Evolutionary conservation across 2,113 vertebrate species (phyloP), one percentile per base, ranked within the genome.

Genomic region (Corydoras maculifer): DNA sequence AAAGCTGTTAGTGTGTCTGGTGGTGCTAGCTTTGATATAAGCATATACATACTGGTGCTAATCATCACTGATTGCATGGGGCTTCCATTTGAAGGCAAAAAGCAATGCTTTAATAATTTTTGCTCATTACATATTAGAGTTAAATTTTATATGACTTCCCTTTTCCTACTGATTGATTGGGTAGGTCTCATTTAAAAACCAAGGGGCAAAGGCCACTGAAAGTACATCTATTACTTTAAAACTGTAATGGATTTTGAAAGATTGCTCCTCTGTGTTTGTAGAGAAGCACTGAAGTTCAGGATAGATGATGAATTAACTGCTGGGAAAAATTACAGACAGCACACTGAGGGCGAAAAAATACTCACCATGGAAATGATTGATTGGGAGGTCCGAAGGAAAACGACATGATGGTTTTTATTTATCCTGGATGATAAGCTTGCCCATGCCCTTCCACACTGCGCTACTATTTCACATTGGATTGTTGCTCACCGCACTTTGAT

Each of bases 281-380:
- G 81, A 86, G 78, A 82, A 81, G 65, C 73, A 72, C 68, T 57
- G 70, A 76, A 81, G 79, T 78, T 75, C 79, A 15, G 80, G 76
- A 67, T 79, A 82, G 69, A 88, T 89, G 88, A 91, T 88, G 82
- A 91, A 90, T 91, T 85, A 90, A 89, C 86, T 90, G 88, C 82
- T 88, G 76, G 4, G 77, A 86, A 78, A 84, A 89, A 91, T 91
- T 90, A 91, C 79, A 87, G 81, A 84, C 25, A 76, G 68, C 68
- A 75, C 81, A 15, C 73, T 79, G 35, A 78, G 79, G 80, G 30
- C 60, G 61, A 75, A 61, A 75, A 70, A 79, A 68, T 63, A 70
- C 77, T 73, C 62, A 70, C 29, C 76, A 74, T 80, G 77, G 79
- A 80, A 84, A 86, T 88, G 87, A 89, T 85, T 83, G 84, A 89